Percentiles rank a stretch among this genome's conserved stretches.
phyloP scores from a whole-genome alignment of 2,888 invertebrate species.

The Pammene fasciana region DNA sequence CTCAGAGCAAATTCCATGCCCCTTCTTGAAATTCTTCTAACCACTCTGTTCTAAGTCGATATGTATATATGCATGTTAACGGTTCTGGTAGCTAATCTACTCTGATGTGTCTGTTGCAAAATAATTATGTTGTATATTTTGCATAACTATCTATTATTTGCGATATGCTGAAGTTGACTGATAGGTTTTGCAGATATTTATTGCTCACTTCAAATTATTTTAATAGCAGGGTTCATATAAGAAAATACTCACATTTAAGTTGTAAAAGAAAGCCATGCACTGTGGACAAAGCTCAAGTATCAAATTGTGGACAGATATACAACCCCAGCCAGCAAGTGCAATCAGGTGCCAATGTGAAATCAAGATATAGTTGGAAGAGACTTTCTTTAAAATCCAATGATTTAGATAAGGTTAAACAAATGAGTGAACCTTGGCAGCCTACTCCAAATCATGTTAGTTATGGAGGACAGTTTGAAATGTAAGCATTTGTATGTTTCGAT shows the following conservation, averaged over 20 bases:
- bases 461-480: constrained; percentile 70
- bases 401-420: constrained; percentile 55
- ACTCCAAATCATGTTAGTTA: constrained; percentile 59
- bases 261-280: constrained; percentile 61
- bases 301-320: constrained; percentile 47
- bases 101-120: constrained; percentile 46
- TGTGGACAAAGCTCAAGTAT: constrained; percentile 48
- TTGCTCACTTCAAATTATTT: constrained; percentile 65
- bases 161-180: constrained; percentile 79
- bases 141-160: constrained; percentile 58
- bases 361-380: constrained; percentile 56
- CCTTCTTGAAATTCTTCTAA: constrained; percentile 50
- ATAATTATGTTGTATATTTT: constrained; percentile 58
- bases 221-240: constrained; percentile 59
- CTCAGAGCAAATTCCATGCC: constrained; percentile 75
- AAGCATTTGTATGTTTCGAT: constrained; percentile 48
- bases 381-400: constrained; percentile 56
- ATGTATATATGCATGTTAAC: constrained; percentile 61
- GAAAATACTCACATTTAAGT: constrained; percentile 60
- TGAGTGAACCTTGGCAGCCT: constrained; percentile 67
- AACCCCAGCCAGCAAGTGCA: constrained; percentile 52
- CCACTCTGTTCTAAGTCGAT: constrained; percentile 47
- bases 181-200: constrained; percentile 77
- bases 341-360: constrained; percentile 57
- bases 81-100: constrained; percentile 46